Base-by-base conservation (phyloP, 2,113 vertebrate species). In the Siniperca knerii region DNA sequence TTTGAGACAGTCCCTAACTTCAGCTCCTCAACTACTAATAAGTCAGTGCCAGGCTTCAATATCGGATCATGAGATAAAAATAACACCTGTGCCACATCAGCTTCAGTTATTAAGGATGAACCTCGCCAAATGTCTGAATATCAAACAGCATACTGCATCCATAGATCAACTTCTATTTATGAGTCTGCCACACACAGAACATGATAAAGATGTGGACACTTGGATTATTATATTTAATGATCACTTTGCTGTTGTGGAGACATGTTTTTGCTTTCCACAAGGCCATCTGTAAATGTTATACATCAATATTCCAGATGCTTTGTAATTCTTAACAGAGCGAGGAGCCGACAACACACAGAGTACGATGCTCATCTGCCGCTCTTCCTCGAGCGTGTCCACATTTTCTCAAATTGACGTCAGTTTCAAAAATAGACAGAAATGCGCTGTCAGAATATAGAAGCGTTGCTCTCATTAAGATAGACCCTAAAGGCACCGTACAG, bases 371-470 rank as follows among this genome's bases (percentile, higher is more conserved):
- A 76, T 90, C 70, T 86, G 79, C 75, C 6, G 60, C 67, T 84
- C 64, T 73, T 75, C 60, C 67, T 50, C 8, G 0, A 83, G 62
- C 50, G 1, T 60, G 64, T 85, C 42, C 69, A 72, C 66, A 67
- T 82, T 89, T 86, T 82, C 74, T 68, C 60, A 84, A 61, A 87
- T 82, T 83, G 81, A 93, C 66, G 81, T 73, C 82, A 74, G 62
- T 55, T 89, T 90, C 68, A 92, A 85, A 93, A 94, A 94, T 85
- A 93, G 87, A 87, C 74, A n/a, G 42, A 85, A 85, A 86, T 77
- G 46, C 23, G 57, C 61, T 46, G 73, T 86, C 82, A 86, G 64
- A 82, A 54, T 50, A 64, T 68, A 83, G 61, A 89, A 67, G 85
- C 77, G 73, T 78, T 69, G 60, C 87, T 87, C 90, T 92, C 86